Evolutionary conservation across 2,113 vertebrate genomes (phyloP).

Genomic region (Notarius quadriscutis): DNA sequence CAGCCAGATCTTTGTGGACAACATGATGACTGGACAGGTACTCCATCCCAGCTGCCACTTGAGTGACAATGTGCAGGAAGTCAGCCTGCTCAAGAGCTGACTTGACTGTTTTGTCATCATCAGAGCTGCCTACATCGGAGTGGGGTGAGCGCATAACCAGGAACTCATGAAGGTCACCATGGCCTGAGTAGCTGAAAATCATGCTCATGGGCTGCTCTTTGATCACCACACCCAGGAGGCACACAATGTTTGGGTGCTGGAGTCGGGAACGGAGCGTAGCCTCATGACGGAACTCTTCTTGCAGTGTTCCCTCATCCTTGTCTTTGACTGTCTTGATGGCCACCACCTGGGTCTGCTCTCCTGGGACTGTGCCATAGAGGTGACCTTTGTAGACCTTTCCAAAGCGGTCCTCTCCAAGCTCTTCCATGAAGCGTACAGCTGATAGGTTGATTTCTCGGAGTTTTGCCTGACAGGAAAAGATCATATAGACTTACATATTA

Average conservation of each 20-base stretch:
- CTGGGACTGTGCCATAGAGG: slow-evolving; percentile 83
- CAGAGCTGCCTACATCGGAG: slow-evolving; percentile 91
- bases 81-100: slow-evolving; percentile 91
- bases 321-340: slow-evolving; percentile 95
- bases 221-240: slow-evolving; percentile 86
- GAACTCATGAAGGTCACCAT: slow-evolving; percentile 93
- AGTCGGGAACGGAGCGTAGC: slow-evolving; percentile 83
- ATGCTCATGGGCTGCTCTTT: slow-evolving; percentile 94
- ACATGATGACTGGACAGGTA: slow-evolving; percentile 91
- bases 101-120: slow-evolving; percentile 90
- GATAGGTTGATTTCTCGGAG: slow-evolving; percentile 91
- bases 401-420: slow-evolving; percentile 93
- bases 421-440: slow-evolving; percentile 91
- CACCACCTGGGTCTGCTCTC: slow-evolving; percentile 89
- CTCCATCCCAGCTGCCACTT: slow-evolving; percentile 95
- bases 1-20: slow-evolving; percentile 93
- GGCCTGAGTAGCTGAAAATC: slow-evolving; percentile 87
- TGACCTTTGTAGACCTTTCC: slow-evolving; percentile 97
- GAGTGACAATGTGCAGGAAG: slow-evolving; percentile 88
- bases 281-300: slow-evolving; percentile 93
- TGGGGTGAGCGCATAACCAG: slow-evolving; percentile 93
- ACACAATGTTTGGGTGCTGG: slow-evolving; percentile 91
- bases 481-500: not conserved
- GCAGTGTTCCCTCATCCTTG: slow-evolving; percentile 84
- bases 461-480: slow-evolving; percentile 77